phyloP scores from a whole-genome alignment of 2,888 invertebrate genomes.

The Mycogona germanica region DNA sequence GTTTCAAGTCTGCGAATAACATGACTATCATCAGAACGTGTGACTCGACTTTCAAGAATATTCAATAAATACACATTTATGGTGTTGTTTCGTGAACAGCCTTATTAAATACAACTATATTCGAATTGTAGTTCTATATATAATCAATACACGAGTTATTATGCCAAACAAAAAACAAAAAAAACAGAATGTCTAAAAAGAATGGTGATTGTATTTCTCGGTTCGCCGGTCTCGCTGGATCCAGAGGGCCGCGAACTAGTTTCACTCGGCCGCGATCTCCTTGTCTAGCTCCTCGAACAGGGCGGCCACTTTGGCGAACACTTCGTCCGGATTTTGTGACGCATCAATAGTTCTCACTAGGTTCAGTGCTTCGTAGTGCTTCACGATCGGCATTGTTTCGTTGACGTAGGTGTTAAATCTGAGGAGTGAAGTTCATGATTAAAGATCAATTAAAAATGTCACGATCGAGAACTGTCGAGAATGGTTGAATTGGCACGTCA shows the following conservation, averaged over 20 bases:
- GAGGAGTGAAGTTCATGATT: neutral
- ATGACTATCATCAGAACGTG: too few relatives aligned
- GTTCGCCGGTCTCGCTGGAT: neutral
- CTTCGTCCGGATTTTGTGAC: slow-evolving; percentile 49
- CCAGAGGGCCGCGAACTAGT: neutral
- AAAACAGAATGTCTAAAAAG: neutral
- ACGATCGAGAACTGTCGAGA: neutral
- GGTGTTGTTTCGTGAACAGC: too few relatives aligned
- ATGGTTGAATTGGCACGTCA: neutral
- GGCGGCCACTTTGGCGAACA: slow-evolving; percentile 32
- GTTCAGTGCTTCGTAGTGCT: slow-evolving; percentile 56
- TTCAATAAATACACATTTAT: too few relatives aligned
- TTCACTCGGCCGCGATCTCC: neutral
- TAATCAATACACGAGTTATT: too few relatives aligned
- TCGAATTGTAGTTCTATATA: too few relatives aligned
- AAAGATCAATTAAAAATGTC: neutral
- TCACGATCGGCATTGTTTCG: slow-evolving; percentile 81
- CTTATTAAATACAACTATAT: too few relatives aligned
- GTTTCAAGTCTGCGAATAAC: too few relatives aligned
- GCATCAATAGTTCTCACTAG: slow-evolving; percentile 67
- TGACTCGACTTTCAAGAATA: too few relatives aligned
- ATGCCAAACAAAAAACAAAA: too few relatives aligned
- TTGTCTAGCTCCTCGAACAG: slow-evolving; percentile 5
- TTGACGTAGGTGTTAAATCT: slow-evolving; percentile 70
- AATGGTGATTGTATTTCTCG: neutral